Evolutionary conservation across 2,888 invertebrate genomes (phyloP), one percentile per base, ranked within the genome.

Genomic region (Chromoteleia sp.): DNA sequence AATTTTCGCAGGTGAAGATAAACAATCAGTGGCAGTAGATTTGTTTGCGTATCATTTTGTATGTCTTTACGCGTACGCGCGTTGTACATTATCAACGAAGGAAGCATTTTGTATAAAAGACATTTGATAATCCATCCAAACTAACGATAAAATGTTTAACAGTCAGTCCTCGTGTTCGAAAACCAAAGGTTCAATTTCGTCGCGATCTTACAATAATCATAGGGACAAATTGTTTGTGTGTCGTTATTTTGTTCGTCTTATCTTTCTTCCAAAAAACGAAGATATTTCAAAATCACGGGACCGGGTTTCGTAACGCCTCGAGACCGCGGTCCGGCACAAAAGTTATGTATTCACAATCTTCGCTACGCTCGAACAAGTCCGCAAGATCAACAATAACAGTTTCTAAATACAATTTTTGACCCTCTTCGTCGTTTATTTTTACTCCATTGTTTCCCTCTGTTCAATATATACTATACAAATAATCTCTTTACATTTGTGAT

Each of bases 341-440:
- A 33, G 43, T 41, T 75, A 43, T 50, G 30, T 63, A 63, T 39
- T 63, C 56, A 63, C 56, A 70, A 48, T 70, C 21, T 61, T 70
- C 48, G 63, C 63, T 77, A 77, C 77, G 70, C 63, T 63, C 54
- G 43, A 77, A 77, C 61, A 65, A 78, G 61, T 71, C 48, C 59
- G 73, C 78, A 79, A 52, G 78, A 71, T 79, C 73, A 79, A 79
- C 78, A 79, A 73, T 79, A 79, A 77, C 73, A 74, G 63, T 81
- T 59, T 67, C 67, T 81, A 81, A 54, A 82, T 77, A 82, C 81
- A 82, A 56, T 74, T 71, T 70, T 56, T 59, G 65, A 71, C 59
- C 61, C 59, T 65, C 67, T 41, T 54, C 45, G 14, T 61, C 61
- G 19, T 78, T 79, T 52, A 50, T 50, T 61, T 67, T 79, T 41